A percentile compares a stretch with the other conserved stretches of the same genome.
phyloP scores from a whole-genome alignment of 2,113 vertebrate genomes.

The Marmota flaviventris region DNA sequence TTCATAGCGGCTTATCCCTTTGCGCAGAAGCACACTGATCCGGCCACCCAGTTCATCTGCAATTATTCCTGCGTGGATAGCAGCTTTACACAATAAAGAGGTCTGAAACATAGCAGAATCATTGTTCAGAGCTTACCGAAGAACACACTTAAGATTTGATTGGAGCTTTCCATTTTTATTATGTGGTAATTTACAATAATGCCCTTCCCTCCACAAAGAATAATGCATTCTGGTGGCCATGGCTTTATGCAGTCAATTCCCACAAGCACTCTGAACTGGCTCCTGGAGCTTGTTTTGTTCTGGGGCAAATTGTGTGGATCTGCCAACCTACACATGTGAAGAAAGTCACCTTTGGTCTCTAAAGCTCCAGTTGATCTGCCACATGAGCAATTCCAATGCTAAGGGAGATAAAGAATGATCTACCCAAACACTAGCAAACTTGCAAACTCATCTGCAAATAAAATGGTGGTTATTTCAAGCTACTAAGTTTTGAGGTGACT shows the following conservation, averaged over 20 bases:
- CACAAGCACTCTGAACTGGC: neutral
- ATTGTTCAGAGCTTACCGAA: neutral
- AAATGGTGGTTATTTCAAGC: neutral
- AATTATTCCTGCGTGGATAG: constrained; percentile 92
- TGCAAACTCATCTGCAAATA: neutral
- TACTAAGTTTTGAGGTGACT: neutral
- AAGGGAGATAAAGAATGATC: neutral
- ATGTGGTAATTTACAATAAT: neutral
- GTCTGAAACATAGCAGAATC: constrained; percentile 88
- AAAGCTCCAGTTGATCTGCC: fast-evolving
- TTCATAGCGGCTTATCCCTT: constrained; percentile 90
- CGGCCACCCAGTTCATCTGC: constrained; percentile 91
- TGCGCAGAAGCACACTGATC: constrained; percentile 89
- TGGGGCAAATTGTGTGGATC: neutral
- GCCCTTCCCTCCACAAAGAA: neutral
- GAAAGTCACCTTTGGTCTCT: neutral
- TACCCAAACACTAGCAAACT: neutral
- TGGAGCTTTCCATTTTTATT: neutral
- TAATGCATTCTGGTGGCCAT: neutral
- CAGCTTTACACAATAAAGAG: constrained; percentile 93
- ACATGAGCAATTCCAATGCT: neutral
- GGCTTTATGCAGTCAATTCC: neutral
- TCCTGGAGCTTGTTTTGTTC: neutral
- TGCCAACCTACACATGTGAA: neutral
- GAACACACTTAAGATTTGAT: neutral